Conservation (phyloP, 1,140 invertebrate species). For the Sitophilus oryzae region DNA sequence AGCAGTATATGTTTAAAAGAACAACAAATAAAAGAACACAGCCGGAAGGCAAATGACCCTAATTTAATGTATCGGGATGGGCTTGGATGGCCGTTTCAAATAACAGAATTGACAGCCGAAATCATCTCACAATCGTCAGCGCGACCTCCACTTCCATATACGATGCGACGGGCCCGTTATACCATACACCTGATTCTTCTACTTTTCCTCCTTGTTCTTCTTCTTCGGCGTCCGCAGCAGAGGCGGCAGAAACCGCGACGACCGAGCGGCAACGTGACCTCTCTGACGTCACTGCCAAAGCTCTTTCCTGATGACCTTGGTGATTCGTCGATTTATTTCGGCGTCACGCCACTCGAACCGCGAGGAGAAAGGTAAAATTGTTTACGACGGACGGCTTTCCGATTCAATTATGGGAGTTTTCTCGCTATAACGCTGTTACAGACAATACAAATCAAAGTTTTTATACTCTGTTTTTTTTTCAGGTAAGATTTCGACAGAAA, state of each 20-base stretch:
- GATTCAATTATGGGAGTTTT: too few relatives aligned
- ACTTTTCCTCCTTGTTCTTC: too few relatives aligned
- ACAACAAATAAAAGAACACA: too few relatives aligned
- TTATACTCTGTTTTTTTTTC: too few relatives aligned
- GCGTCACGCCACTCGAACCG: background rate
- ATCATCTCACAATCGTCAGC: constrained; percentile 11
- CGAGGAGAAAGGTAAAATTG: background rate
- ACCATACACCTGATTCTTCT: constrained; percentile 30
- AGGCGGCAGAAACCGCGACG: too few relatives aligned
- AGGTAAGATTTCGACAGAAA: too few relatives aligned
- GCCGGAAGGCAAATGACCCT: too few relatives aligned
- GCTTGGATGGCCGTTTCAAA: background rate
- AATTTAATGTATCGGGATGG: background rate
- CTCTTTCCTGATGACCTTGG: constrained; percentile 13
- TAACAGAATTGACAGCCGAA: background rate
- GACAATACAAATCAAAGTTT: too few relatives aligned
- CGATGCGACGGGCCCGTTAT: constrained; percentile 31
- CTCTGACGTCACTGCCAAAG: constrained; percentile 32
- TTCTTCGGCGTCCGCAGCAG: too few relatives aligned
- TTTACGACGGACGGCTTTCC: background rate
- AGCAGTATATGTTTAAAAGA: too few relatives aligned
- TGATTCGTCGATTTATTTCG: constrained; percentile 2
- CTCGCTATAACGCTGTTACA: too few relatives aligned
- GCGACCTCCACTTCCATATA: constrained; percentile 20
- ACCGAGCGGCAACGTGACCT: constrained; percentile 24